Evolutionary conservation across 2,888 invertebrate genomes (phyloP), one percentile per base, ranked within the genome.

Genomic region (Druceiella hillmani): DNA sequence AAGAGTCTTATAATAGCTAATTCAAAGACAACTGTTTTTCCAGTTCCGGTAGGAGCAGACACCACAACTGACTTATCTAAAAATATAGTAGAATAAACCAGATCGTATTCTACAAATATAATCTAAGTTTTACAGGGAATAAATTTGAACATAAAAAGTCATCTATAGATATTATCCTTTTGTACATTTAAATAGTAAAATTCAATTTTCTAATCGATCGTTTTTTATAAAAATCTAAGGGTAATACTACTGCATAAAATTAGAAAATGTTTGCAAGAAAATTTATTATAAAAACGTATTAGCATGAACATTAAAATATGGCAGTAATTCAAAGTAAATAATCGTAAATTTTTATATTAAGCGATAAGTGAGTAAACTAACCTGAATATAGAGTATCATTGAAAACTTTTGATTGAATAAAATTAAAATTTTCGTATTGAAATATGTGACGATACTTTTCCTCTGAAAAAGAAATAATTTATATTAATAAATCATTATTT

Each of bases 11-110:
- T 66, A 40, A 89, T 81, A 0, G 87, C 85, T 60, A 89, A 66
- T 69, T 89, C 88, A 61, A 88, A 87, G n/a, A 87, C 64, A 13
- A 77, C 82, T 0, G 88, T 89, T 63, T 89, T 89, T 2, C 88
- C 89, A 2, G 87, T 85, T 2, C 87, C 88, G 3, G 88, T 89
- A 0, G 88, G 88, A 1, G 88, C 84, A 44, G 84, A 81, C 2
- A 88, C 71, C 5, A 86, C 84, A 41, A 88, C 56, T 1, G 85
- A 77, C 52, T 76, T 75, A 60, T 87, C 85, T 75, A 59, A 24
- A 58, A 58, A 17, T 28, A 24, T 5, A 27, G n/a, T n/a, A n/a
- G n/a, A n/a, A n/a, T n/a, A n/a, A n/a, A n/a, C n/a, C n/a, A n/a
- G n/a, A n/a, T n/a, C n/a, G n/a, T n/a, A n/a, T n/a, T n/a, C n/a